Conservation (phyloP, 2,888 invertebrate species). For the Lypha dubia region DNA sequence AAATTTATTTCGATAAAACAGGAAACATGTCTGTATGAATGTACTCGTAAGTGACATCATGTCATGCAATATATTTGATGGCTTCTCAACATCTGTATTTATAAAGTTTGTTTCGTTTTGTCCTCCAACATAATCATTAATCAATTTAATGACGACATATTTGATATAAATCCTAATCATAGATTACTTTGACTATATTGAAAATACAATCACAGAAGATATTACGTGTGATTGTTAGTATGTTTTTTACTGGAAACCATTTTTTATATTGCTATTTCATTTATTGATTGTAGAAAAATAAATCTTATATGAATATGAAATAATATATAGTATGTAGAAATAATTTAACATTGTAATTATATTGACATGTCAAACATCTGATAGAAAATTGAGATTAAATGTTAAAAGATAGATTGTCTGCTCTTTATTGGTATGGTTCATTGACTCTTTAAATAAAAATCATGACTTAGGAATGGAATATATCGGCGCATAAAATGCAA, state of each 20-base stretch:
- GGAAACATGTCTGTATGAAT: too few species aligned
- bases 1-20: slow-evolving; percentile 41
- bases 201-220: neutral
- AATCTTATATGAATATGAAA: neutral
- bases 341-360: neutral
- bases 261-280: neutral
- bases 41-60: slow-evolving; percentile 43
- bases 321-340: too few species aligned
- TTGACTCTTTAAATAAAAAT: too few species aligned
- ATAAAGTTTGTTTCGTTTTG: neutral
- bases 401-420: neutral
- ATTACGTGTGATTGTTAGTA: neutral
- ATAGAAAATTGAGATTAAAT: neutral
- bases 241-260: neutral
- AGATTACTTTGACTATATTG: neutral
- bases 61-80: slow-evolving; percentile 40
- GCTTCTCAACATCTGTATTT: slow-evolving; percentile 21
- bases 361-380: neutral
- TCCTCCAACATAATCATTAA: neutral
- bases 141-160: neutral
- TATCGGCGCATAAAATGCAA: too few species aligned
- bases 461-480: too few species aligned
- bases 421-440: too few species aligned
- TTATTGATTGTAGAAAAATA: too few species aligned
- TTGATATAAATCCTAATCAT: neutral